phyloP scores from a whole-genome alignment of 53 echinoderm and acorn worm species.

The Luidia sarsii region DNA sequence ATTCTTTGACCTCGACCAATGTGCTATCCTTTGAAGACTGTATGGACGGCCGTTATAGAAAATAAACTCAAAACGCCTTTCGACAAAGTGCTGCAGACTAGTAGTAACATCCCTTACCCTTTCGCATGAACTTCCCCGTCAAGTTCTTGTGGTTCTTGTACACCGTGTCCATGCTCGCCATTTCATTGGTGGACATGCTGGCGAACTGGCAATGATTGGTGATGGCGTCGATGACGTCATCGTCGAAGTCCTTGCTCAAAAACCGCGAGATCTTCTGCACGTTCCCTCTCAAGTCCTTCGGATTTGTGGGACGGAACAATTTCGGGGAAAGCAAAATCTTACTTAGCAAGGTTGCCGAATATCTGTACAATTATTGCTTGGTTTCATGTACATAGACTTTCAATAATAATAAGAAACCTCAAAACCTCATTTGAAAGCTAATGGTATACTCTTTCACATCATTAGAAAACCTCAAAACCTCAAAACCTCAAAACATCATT shows the following conservation, averaged over 20 bases:
- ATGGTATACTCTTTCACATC: too few relatives aligned
- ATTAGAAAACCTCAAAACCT: neutral
- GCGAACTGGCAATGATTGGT: conserved; percentile 26
- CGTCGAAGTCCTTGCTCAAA: conserved; percentile 8
- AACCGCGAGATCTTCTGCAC: conserved; percentile 34
- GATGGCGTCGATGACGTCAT: conserved; percentile 4
- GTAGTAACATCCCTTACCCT: too few relatives aligned
- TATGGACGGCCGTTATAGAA: too few relatives aligned
- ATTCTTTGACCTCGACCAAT: too few relatives aligned
- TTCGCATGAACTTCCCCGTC: conserved; percentile 38
- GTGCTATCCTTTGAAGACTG: too few relatives aligned
- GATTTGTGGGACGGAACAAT: neutral
- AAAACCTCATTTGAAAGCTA: too few relatives aligned
- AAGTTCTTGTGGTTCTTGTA: too few relatives aligned
- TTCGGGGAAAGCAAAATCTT: neutral
- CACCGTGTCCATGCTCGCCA: neutral
- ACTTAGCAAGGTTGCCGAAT: neutral
- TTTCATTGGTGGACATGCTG: conserved; percentile 26
- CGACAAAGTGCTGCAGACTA: too few relatives aligned
- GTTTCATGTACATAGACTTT: neutral
- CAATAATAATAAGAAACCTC: neutral
- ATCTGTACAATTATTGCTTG: neutral
- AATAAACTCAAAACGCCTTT: too few relatives aligned
- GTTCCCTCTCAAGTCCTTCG: conserved; percentile 25
- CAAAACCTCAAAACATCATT: neutral